These are phyloP conservation scores for Nymphalis polychloros DNA, from an alignment of 2,888 invertebrate species.

Conservation along the genomic window DNA sequence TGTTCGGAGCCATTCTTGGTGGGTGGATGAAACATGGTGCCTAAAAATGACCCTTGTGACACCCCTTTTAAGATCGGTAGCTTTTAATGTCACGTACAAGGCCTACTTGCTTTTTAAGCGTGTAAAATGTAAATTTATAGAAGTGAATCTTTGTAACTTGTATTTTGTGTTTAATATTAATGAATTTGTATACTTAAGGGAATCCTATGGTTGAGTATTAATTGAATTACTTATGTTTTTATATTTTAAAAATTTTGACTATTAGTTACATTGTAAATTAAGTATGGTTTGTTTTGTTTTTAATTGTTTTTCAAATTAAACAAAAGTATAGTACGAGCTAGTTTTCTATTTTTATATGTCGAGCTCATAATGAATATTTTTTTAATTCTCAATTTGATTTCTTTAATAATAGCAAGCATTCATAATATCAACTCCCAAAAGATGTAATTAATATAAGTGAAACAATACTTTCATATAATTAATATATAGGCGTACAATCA, in stretches of 20 bases:
- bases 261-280: too few relatives aligned
- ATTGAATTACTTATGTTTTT: too few relatives aligned
- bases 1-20: constrained; percentile 66
- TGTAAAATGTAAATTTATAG: constrained; percentile 32
- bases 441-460: background rate
- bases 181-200: background rate
- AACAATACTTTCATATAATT: background rate
- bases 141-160: constrained; percentile 14
- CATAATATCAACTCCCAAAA: background rate
- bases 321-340: too few relatives aligned
- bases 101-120: constrained; percentile 20
- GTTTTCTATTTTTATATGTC: too few relatives aligned
- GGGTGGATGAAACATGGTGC: constrained; percentile 58
- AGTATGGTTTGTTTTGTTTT: too few relatives aligned
- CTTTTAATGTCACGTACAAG: constrained; percentile 63
- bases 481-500: background rate
- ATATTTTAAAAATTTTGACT: too few relatives aligned
- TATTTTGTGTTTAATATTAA: background rate
- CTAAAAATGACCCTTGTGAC: constrained; percentile 70
- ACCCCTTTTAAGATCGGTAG: constrained; percentile 63
- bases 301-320: too few relatives aligned
- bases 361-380: too few relatives aligned
- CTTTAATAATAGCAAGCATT: too few relatives aligned
- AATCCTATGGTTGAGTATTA: too few relatives aligned
- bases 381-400: too few relatives aligned